These are phyloP conservation scores for Acanthococcus lagerstroemiae DNA, from an alignment of 2,888 invertebrate species.

Conservation along the genomic window DNA sequence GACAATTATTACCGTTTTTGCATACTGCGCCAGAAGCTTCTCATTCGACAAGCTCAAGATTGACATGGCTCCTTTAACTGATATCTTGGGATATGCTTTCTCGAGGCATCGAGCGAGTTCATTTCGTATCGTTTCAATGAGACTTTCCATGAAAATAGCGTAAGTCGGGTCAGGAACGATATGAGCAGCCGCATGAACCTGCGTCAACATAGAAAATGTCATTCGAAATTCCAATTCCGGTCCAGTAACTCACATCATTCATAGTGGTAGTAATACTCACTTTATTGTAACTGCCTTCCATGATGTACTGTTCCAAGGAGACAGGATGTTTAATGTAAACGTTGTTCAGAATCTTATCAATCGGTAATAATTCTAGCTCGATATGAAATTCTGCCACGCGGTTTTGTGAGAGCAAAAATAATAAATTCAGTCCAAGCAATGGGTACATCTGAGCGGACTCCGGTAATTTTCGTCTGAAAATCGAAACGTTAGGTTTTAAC, in stretches of 20 bases:
- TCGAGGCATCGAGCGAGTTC: conserved; percentile 96
- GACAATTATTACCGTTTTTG: conserved; percentile 52
- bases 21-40: conserved; percentile 69
- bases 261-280: conserved; percentile 42
- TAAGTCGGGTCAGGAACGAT: conserved; percentile 94
- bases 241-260: neutral
- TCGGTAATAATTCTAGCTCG: conserved; percentile 84
- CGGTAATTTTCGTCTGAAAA: conserved; percentile 61
- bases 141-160: conserved; percentile 91
- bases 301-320: conserved; percentile 92
- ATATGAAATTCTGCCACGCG: conserved; percentile 98
- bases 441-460: conserved; percentile 92
- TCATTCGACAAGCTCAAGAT: conserved; percentile 74
- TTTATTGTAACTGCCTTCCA: conserved; percentile 99
- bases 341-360: conserved; percentile 82
- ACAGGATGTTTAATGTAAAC: conserved; percentile 90
- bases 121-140: conserved; percentile 86
- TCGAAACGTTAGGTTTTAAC: conserved; percentile 18
- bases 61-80: conserved; percentile 73
- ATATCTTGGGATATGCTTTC: conserved; percentile 86
- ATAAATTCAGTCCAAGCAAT: conserved; percentile 82
- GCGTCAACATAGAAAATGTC: neutral
- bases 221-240: neutral
- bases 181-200: conserved; percentile 57
- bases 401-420: conserved; percentile 89